Evolutionary conservation across 30 jellyfish, hydroid and myxozoan genomes (phyloP).

Genomic region (Turritopsis dohrnii): DNA sequence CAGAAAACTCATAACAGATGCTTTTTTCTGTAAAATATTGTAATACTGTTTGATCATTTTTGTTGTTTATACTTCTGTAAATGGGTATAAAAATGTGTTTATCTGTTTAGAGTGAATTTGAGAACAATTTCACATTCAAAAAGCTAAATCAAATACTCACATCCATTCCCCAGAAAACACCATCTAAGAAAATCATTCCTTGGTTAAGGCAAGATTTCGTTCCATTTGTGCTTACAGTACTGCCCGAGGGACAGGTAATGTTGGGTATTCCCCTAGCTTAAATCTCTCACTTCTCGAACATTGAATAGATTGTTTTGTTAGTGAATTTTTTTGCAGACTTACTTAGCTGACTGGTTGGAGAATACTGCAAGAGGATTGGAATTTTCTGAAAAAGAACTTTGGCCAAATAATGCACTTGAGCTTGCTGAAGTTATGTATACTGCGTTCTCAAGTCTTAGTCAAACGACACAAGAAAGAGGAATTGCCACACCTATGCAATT

Average conservation of each 20-base stretch:
- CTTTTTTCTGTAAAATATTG: too few species aligned
- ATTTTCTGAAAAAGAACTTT: slow-evolving; percentile 45
- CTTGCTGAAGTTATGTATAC: slow-evolving; percentile 93
- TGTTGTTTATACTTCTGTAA: slow-evolving; percentile 1
- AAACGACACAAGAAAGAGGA: slow-evolving; percentile 86
- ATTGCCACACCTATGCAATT: slow-evolving; percentile 96
- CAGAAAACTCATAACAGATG: too few species aligned
- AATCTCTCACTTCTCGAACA: not conserved
- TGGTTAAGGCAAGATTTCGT: slow-evolving; percentile 97
- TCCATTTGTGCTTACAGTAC: slow-evolving; percentile 77
- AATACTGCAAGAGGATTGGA: slow-evolving; percentile 33
- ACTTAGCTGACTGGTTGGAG: slow-evolving; percentile 29
- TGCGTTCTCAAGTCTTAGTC: slow-evolving; percentile 78
- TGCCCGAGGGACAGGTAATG: slow-evolving; percentile 94
- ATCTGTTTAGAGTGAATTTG: slow-evolving; percentile 67
- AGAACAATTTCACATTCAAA: slow-evolving; percentile 44
- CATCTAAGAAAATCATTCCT: slow-evolving; percentile 73
- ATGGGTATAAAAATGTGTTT: not conserved
- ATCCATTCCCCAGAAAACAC: slow-evolving; percentile 61
- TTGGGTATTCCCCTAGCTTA: too few species aligned
- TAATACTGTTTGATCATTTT: too few species aligned
- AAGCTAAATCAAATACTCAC: slow-evolving; percentile 50
- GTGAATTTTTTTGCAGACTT: not conserved
- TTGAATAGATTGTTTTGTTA: not conserved
- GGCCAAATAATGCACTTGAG: slow-evolving; percentile 96